Evolutionary conservation across 2,797 vertebrate genomes (phyloP), one percentile per base, ranked within the genome.

Genomic region (Tragopan temminckii): DNA sequence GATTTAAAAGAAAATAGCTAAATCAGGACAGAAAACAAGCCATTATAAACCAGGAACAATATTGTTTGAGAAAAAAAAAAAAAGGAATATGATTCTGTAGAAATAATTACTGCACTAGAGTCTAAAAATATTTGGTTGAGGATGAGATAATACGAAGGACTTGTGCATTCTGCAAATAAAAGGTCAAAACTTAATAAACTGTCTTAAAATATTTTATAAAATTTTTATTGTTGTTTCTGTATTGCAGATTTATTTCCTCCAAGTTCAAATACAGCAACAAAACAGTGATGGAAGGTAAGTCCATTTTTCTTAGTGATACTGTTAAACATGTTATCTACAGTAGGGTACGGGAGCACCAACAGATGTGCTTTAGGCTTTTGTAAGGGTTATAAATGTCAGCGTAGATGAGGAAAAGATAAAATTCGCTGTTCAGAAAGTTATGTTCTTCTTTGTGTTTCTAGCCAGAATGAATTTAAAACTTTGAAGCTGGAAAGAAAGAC

Each of bases 1-100:
- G 96, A 87, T 70, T 50, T 7, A 48, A 85, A 96, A 88, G 29
- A 35, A 94, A 92, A 33, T n/a, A 68, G 29, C 46, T 88, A 66
- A 94, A 96, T 57, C 55, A 96, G 67, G 91, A 95, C 66, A 93
- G 43, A 84, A 74, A 94, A 48, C 59, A 85, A 88, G 18, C 31
- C 42, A 40, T 48, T 85, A 25, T 76, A 70, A 94, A 93, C 78
- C 6, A 20, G 25, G 70, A 88, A 29, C 18, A 67, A 91, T 90
- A 82, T 50, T 2, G 5, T 62, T 63, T 66, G 38, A 86, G 83
- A 36, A 81, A 70, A 4, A 5, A 46, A 45, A 33, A 55, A 10
- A 50, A 16, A 82, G 29, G 24, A 38, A 52, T n/a, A 31, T 64
- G 31, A 68, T 91, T 42, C 29, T 31, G 25, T 27, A 85, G 70